phyloP scores from a whole-genome alignment of 1,140 invertebrate species.

The Diachasma alloeum region DNA sequence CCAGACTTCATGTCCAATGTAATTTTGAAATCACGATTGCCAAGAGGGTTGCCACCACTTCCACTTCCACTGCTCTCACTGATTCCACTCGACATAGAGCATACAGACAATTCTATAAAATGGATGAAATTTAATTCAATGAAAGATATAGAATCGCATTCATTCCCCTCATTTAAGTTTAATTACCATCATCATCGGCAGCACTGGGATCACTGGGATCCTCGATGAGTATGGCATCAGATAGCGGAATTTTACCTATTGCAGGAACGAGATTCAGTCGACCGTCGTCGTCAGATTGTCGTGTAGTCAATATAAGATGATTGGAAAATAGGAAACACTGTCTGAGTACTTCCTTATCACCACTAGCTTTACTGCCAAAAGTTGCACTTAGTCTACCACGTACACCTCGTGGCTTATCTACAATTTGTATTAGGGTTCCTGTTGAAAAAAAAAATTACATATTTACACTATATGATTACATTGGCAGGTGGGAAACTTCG shows the following conservation, averaged over 20 bases:
- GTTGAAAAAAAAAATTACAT: too few relatives aligned
- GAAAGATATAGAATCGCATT: neutral
- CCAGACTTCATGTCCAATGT: constrained; percentile 77
- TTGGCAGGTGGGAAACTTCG: too few relatives aligned
- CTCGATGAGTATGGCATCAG: constrained; percentile 86
- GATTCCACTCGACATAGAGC: constrained; percentile 69
- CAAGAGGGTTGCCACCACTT: constrained; percentile 62
- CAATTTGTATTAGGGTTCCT: constrained; percentile 76
- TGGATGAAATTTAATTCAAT: neutral
- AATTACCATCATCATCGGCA: constrained; percentile 71
- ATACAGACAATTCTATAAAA: constrained; percentile 67
- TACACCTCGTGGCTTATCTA: constrained; percentile 71
- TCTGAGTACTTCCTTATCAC: constrained; percentile 76
- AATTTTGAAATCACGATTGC: constrained; percentile 90
- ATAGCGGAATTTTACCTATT: constrained; percentile 83
- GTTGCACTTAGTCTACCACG: constrained; percentile 68
- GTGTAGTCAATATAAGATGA: constrained; percentile 83
- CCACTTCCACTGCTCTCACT: constrained; percentile 64
- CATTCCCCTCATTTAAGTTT: neutral
- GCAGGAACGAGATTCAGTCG: constrained; percentile 85
- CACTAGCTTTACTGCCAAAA: constrained; percentile 66
- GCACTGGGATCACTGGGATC: constrained; percentile 73
- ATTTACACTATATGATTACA: too few relatives aligned
- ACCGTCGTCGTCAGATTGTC: constrained; percentile 72
- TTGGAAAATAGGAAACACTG: constrained; percentile 91